A percentile compares a stretch with the other conserved stretches of the same genome.
These are phyloP conservation scores for Prunella strophiata DNA, from an alignment of 2,797 vertebrate species.

Conservation along the genomic window DNA sequence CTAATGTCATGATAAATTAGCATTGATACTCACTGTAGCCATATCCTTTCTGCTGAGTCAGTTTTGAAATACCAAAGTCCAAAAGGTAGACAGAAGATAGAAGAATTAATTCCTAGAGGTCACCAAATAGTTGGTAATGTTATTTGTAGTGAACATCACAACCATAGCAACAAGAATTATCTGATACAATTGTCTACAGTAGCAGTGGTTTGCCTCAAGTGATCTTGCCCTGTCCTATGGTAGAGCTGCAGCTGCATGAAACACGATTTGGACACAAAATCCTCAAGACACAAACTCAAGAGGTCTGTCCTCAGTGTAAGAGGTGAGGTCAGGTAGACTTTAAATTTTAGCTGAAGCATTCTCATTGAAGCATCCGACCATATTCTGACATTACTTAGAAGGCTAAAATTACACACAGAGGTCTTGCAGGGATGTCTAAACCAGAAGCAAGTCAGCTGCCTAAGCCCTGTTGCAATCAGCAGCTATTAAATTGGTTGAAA, in stretches of 20 bases:
- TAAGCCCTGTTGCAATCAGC: neutral
- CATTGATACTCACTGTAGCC: neutral
- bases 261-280: accelerated
- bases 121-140: neutral
- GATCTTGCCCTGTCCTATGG: neutral
- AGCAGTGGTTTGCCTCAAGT: neutral
- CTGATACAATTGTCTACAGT: neutral
- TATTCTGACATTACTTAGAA: neutral
- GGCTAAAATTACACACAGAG: neutral
- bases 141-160: neutral
- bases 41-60: neutral
- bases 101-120: neutral
- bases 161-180: neutral
- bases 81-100: neutral
- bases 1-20: accelerated
- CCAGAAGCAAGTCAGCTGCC: neutral
- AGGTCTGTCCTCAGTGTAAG: neutral
- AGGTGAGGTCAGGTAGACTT: neutral
- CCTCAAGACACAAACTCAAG: neutral
- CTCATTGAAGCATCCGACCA: neutral
- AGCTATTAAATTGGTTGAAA: neutral
- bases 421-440: neutral
- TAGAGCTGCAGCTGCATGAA: neutral
- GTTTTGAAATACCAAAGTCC: neutral
- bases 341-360: neutral